Percentiles rank a stretch among this genome's conserved stretches.
Evolutionary conservation across 1,140 invertebrate genomes (phyloP).

Genomic region (Tetragnatha versicolor): DNA sequence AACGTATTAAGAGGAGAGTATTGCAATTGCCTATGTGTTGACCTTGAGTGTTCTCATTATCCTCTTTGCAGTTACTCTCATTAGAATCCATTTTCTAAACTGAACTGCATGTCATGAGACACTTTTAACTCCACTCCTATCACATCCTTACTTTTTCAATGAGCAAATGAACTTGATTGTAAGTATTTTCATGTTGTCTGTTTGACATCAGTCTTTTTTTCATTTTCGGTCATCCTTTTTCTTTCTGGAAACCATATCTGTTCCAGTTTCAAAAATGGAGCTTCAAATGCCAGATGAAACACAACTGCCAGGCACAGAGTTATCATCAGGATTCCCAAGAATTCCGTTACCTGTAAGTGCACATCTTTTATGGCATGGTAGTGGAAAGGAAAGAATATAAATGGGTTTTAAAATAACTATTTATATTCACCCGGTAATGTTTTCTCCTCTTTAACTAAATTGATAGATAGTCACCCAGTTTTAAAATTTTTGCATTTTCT

Average conservation of each 20-base stretch:
- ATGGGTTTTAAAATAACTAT: background rate
- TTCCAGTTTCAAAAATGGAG: slow-evolving; percentile 48
- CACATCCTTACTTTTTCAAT: background rate
- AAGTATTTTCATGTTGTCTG: slow-evolving; percentile 10
- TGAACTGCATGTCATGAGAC: too few relatives aligned
- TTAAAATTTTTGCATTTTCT: too few relatives aligned
- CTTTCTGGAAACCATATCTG: slow-evolving; percentile 48
- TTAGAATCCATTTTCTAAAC: too few relatives aligned
- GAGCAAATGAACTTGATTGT: background rate
- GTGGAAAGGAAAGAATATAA: background rate
- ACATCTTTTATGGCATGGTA: background rate
- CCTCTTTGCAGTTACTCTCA: too few relatives aligned
- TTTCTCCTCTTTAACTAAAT: too few relatives aligned
- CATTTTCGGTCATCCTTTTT: background rate
- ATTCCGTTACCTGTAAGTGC: slow-evolving; percentile 52
- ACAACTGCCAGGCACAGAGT: slow-evolving; percentile 52
- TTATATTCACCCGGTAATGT: background rate
- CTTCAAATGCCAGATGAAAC: slow-evolving; percentile 47
- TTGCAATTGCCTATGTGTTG: too few relatives aligned
- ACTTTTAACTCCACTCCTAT: too few relatives aligned
- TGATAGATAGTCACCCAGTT: too few relatives aligned
- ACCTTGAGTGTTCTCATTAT: too few relatives aligned
- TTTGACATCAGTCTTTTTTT: slow-evolving; percentile 13
- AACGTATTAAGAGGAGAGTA: too few relatives aligned
- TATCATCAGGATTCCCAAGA: slow-evolving; percentile 51